Evolutionary conservation across 64 coral and sea anemone genomes (phyloP).

Genomic region (Acropora tenuis): DNA sequence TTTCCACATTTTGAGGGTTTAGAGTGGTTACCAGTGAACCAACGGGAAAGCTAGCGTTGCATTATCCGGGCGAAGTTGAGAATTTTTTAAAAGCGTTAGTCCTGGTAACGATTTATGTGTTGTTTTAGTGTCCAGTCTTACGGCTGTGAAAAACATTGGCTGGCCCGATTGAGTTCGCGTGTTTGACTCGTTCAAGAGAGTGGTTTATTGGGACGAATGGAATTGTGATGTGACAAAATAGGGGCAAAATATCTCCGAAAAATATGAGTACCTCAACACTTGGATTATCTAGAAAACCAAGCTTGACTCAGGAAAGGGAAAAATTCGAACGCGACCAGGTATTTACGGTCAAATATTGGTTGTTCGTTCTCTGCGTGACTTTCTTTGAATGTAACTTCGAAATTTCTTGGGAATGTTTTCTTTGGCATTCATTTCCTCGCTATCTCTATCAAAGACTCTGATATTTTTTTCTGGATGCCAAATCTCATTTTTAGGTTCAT

Average conservation of each 20-base stretch:
- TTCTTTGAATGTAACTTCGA: not conserved
- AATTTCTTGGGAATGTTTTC: not conserved
- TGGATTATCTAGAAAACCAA: constrained; percentile 40
- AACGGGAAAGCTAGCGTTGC: no score
- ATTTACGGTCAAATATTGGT: constrained; percentile 17
- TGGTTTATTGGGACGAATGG: not conserved
- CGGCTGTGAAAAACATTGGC: not conserved
- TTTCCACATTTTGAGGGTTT: no score
- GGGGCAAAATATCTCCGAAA: not conserved
- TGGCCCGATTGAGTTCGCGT: not conserved
- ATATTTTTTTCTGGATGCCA: not conserved
- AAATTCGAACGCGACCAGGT: constrained; percentile 69
- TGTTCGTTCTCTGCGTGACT: not conserved
- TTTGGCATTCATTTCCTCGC: not conserved
- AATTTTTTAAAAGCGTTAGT: no score
- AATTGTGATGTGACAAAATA: constrained; percentile 1
- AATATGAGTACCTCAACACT: constrained; percentile 41
- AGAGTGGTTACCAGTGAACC: no score
- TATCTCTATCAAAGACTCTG: no score
- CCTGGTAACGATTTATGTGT: not conserved
- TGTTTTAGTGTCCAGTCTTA: constrained; percentile 1
- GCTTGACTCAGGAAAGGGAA: constrained; percentile 54
- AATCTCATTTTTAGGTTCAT: not conserved
- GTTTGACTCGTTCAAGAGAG: not conserved
- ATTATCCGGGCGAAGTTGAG: no score